These are phyloP conservation scores for Ochlodes sylvanus DNA, from an alignment of 2,888 invertebrate species.

Conservation along the genomic window DNA sequence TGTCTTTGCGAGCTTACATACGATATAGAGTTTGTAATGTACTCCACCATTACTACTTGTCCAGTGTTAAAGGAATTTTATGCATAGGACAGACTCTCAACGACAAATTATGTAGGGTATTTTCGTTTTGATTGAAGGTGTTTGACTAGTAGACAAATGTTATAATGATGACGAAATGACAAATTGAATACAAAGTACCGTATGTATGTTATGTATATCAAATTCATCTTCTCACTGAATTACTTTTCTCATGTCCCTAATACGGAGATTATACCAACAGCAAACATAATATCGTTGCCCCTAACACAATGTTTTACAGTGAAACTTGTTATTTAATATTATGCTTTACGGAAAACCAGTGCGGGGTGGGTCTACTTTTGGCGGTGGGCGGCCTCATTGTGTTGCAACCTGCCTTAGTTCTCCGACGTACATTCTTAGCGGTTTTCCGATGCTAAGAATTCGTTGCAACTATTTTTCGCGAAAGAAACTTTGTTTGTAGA, in stretches of 20 bases:
- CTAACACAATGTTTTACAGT: constrained; percentile 18
- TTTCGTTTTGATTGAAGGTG: too few species aligned
- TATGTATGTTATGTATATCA: too few species aligned
- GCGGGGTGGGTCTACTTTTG: constrained; percentile 5
- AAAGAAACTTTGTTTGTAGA: background rate
- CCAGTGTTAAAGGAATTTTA: too few species aligned
- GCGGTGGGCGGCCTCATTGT: constrained; percentile 21
- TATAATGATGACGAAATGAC: too few species aligned
- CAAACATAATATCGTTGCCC: constrained; percentile 15
- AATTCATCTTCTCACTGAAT: background rate
- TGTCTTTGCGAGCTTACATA: too few species aligned
- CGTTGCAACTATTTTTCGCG: constrained; percentile 15
- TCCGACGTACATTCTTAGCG: constrained; percentile 22
- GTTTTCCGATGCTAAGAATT: constrained; percentile 25
- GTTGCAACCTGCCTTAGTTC: constrained; percentile 13
- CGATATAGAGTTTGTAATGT: too few species aligned
- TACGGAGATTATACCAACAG: constrained; percentile 1
- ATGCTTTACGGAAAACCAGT: constrained; percentile 25
- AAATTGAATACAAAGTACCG: too few species aligned
- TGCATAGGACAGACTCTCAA: too few species aligned
- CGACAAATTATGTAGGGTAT: too few species aligned
- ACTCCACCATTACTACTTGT: too few species aligned
- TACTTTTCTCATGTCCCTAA: constrained; percentile 4
- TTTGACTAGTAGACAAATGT: too few species aligned
- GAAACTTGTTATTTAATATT: constrained; percentile 27